phyloP scores from a whole-genome alignment of 2,888 invertebrate genomes.

The Nymphalis c-album region DNA sequence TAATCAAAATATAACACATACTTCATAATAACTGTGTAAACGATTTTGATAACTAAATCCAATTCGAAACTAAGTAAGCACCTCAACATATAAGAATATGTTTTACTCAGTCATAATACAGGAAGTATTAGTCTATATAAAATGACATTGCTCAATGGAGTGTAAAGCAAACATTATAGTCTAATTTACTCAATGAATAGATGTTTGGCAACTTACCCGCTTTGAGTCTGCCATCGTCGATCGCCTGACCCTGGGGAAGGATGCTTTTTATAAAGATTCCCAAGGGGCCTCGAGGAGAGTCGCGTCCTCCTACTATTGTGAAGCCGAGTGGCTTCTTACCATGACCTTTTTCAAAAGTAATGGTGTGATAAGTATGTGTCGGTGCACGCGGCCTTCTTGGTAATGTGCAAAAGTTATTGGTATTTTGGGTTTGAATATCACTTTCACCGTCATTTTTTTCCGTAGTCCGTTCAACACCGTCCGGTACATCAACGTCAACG shows the following conservation, averaged over 20 bases:
- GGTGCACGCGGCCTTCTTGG: constrained; percentile 86
- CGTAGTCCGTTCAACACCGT: constrained; percentile 59
- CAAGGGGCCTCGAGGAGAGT: constrained; percentile 91
- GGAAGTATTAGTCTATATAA: too few relatives aligned
- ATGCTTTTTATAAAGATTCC: constrained; percentile 94
- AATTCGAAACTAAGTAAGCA: too few relatives aligned
- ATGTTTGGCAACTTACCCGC: constrained; percentile 82
- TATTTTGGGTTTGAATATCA: constrained; percentile 69
- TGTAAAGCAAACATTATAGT: neutral
- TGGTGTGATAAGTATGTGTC: constrained; percentile 86
- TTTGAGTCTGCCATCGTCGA: constrained; percentile 90
- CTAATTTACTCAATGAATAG: neutral
- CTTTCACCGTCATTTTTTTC: constrained; percentile 65
- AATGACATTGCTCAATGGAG: neutral
- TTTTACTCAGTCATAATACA: too few relatives aligned
- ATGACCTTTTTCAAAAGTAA: constrained; percentile 89
- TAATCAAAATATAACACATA: too few relatives aligned
- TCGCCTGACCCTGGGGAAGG: constrained; percentile 90
- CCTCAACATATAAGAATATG: too few relatives aligned
- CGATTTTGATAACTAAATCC: too few relatives aligned
- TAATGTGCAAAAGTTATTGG: constrained; percentile 87
- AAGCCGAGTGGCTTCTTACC: constrained; percentile 94
- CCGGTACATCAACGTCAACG: constrained; percentile 70
- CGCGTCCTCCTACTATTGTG: constrained; percentile 93
- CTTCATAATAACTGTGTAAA: too few relatives aligned